Evolutionary conservation across 1,140 invertebrate species (phyloP), one percentile per base, ranked within the genome.

Genomic region (Drosophila grimshawi): DNA sequence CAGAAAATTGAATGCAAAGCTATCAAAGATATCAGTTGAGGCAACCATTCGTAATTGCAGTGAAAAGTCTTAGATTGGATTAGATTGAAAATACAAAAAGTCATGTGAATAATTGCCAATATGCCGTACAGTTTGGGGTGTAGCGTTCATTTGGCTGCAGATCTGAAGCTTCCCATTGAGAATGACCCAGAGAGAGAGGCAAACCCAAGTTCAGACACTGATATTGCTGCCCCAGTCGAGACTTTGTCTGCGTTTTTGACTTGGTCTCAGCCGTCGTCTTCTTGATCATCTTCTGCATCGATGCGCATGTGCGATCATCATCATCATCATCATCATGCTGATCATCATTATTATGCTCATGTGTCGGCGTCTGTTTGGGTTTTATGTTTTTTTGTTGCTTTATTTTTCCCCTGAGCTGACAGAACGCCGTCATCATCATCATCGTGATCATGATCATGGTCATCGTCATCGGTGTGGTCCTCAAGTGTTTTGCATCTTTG

Each of bases 401-500:
- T n/a, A n/a, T 19, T 19, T 19, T 19, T 19, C 19, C 19, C 19
- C 19, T 57, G 67, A 61, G 61, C 33, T 48, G 61, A 48, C 67
- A 72, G 51, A 19, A 19, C 19, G 19, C 19, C 63, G 43, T 76
- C 43, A 78, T 71, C 43, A 19, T 19, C 19, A 19, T 19, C 19
- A 19, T 19, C 19, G 35, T 43, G 39, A 4, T 43, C 33, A 33
- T 33, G 3, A 43, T 43, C 10, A 61, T 62, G 30, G 73, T 76
- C 60, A 59, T 73, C 61, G 37, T 77, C 35, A 76, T 80, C 76
- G 85, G 80, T 80, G 85, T 88, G 77, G 85, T 85, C 80, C 85
- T 76, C 80, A 80, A 81, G 80, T 89, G 85, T 82, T 76, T 89
- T 89, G 86, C 86, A 90, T 90, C 82, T 75, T 89, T 91, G 88